phyloP scores from a whole-genome alignment of 2,888 invertebrate species.

The Hermaeophaga mercurialis region DNA sequence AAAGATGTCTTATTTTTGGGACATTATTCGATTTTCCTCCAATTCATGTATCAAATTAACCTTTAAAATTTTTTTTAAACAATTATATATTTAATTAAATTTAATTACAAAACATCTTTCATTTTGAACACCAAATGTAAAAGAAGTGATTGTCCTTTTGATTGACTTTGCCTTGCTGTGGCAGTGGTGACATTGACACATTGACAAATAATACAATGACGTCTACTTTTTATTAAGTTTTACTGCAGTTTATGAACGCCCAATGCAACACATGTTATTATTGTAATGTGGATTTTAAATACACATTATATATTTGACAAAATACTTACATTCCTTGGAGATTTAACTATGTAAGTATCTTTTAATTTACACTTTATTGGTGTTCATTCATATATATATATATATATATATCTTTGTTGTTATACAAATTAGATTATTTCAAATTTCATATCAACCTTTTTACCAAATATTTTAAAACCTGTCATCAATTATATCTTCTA shows the following conservation, averaged over 20 bases:
- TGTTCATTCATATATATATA: background rate
- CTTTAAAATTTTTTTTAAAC: too few relatives aligned
- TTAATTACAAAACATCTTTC: too few relatives aligned
- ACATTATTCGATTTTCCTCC: too few relatives aligned
- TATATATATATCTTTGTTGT: slow-evolving; percentile 6
- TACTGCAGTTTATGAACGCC: slow-evolving; percentile 19
- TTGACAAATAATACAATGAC: slow-evolving; percentile 14
- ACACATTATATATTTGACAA: background rate
- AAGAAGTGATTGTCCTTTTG: background rate
- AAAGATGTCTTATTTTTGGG: too few relatives aligned
- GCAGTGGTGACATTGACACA: slow-evolving; percentile 13
- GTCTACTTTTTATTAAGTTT: slow-evolving; percentile 15
- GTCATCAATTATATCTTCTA: too few relatives aligned
- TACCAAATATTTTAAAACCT: too few relatives aligned
- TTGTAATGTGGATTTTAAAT: slow-evolving; percentile 13
- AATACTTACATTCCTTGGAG: slow-evolving; percentile 2
- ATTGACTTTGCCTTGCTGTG: background rate
- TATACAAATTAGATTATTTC: too few relatives aligned
- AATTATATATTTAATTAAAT: too few relatives aligned
- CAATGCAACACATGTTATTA: slow-evolving; percentile 25
- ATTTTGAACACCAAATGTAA: background rate
- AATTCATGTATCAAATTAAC: too few relatives aligned
- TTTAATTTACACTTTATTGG: background rate
- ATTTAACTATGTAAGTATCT: slow-evolving; percentile 4
- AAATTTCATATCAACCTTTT: too few relatives aligned